These are phyloP conservation scores for Poecilus cupreus DNA, from an alignment of 2,888 invertebrate genomes.

Conservation along the genomic window DNA sequence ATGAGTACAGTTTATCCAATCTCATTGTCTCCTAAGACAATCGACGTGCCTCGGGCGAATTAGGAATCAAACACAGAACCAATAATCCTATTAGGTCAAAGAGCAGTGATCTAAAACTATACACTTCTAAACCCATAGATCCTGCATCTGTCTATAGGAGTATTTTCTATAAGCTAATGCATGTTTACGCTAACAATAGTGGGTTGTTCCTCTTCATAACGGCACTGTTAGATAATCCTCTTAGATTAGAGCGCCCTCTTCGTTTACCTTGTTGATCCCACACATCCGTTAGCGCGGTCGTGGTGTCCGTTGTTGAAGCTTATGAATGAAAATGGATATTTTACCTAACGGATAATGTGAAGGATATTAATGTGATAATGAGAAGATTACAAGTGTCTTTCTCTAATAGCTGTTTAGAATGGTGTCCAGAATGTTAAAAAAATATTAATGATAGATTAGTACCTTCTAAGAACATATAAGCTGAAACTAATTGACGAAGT, in stretches of 20 bases:
- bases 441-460: background rate
- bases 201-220: constrained; percentile 6
- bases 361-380: constrained; percentile 4
- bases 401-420: background rate
- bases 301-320: background rate
- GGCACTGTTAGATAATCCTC: constrained; percentile 24
- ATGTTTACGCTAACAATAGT: constrained; percentile 8
- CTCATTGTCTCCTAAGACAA: background rate
- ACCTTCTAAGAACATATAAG: background rate
- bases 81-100: background rate
- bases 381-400: background rate
- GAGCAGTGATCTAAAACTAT: background rate
- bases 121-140: background rate
- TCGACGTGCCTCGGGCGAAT: too few species aligned
- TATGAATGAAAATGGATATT: constrained; percentile 15
- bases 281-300: constrained; percentile 16
- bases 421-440: background rate
- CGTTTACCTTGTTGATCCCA: constrained; percentile 13
- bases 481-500: background rate
- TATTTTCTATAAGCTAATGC: background rate
- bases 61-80: too few species aligned
- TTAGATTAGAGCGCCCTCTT: constrained; percentile 11
- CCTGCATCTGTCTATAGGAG: background rate
- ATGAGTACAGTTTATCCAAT: background rate
- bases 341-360: background rate